These are phyloP conservation scores for Garrulus glandarius DNA, from an alignment of 2,797 vertebrate species.

Conservation along the genomic window DNA sequence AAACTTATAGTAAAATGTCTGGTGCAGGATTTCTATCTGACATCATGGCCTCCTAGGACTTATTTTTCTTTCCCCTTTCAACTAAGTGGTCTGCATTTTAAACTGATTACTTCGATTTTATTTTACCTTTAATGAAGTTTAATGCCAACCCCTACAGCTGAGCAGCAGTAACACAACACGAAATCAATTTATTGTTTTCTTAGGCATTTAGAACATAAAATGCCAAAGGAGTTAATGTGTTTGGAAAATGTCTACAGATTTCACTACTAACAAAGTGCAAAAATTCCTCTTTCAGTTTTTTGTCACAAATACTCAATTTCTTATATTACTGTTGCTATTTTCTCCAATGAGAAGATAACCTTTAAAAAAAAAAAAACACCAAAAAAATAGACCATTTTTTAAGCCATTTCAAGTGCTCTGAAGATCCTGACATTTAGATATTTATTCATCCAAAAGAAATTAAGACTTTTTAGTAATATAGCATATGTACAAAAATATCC, in stretches of 20 bases:
- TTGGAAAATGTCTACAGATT: neutral
- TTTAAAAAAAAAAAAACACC: no score
- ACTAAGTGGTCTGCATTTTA: neutral
- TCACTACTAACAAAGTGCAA: neutral
- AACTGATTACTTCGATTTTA: neutral
- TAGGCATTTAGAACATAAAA: neutral
- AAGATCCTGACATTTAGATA: neutral
- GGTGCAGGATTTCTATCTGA: neutral
- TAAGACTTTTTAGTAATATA: neutral
- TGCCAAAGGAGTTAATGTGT: neutral
- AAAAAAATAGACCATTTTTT: neutral
- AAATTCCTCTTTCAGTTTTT: neutral
- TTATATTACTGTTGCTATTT: neutral
- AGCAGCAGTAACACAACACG: neutral
- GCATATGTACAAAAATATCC: neutral
- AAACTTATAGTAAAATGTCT: constrained; percentile 1
- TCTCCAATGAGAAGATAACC: neutral
- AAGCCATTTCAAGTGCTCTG: neutral
- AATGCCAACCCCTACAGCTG: neutral
- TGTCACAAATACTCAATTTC: neutral
- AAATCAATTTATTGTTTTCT: neutral
- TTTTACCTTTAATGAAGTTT: neutral
- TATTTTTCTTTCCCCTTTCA: neutral
- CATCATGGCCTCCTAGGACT: neutral
- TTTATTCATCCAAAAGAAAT: neutral